These are phyloP conservation scores for Gobiocypris rarus DNA, from an alignment of 2,113 vertebrate genomes.

Conservation along the genomic window DNA sequence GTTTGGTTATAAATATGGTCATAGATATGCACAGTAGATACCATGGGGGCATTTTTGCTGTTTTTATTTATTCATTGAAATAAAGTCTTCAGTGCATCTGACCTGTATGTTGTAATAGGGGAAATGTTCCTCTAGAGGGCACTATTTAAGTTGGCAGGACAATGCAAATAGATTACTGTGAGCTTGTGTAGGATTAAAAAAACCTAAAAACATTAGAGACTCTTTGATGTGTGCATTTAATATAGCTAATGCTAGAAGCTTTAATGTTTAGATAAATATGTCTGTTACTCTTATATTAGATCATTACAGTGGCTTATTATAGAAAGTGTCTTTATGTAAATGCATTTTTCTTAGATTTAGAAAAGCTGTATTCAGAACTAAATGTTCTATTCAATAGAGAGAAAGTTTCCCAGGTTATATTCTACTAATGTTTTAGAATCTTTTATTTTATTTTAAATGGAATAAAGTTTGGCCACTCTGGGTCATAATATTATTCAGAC, in stretches of 20 bases:
- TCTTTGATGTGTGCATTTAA: background rate
- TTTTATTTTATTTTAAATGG: too few relatives aligned
- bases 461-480: background rate
- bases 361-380: background rate
- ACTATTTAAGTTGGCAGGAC: slow-evolving; percentile 44
- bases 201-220: background rate
- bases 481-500: background rate
- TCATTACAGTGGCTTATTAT: background rate
- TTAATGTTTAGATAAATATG: background rate
- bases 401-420: background rate
- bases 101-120: slow-evolving; percentile 23
- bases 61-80: background rate
- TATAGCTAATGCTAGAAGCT: background rate
- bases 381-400: background rate
- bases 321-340: background rate
- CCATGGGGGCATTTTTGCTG: background rate
- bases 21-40: background rate
- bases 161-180: background rate
- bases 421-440: too few relatives aligned
- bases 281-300: background rate
- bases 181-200: background rate
- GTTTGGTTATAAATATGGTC: background rate
- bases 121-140: slow-evolving; percentile 41
- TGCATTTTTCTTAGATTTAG: background rate
- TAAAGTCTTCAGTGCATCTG: background rate